These are phyloP conservation scores for Furnarius figulus DNA, from an alignment of 2,113 vertebrate genomes.

Conservation along the genomic window DNA sequence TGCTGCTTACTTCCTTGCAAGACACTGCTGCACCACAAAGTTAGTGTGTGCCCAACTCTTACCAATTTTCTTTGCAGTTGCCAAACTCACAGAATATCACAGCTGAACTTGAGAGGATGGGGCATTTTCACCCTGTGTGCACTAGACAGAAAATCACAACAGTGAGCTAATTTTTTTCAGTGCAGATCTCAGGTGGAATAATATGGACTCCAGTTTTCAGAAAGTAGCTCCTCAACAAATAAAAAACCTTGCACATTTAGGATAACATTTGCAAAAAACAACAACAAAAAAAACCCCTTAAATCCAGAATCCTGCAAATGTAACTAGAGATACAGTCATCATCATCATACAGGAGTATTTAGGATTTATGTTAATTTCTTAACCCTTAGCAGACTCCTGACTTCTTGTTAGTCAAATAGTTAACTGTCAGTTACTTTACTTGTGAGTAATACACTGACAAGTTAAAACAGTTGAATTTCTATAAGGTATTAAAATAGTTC, in stretches of 20 bases:
- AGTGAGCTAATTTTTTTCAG: not conserved
- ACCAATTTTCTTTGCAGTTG: not conserved
- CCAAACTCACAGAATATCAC: not conserved
- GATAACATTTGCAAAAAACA: not conserved
- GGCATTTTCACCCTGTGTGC: not conserved
- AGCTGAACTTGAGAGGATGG: not conserved
- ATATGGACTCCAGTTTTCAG: not conserved
- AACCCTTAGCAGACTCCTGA: not conserved
- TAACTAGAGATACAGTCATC: not conserved
- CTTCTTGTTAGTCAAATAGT: not conserved
- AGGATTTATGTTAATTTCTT: not conserved
- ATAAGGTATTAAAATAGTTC: not conserved
- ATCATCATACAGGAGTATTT: not conserved
- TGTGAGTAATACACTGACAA: not conserved
- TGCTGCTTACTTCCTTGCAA: not conserved
- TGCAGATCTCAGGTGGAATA: not conserved
- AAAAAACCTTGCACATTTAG: not conserved
- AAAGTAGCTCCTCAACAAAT: not conserved
- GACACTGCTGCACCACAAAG: not conserved
- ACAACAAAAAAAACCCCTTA: not conserved
- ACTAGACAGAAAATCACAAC: not conserved
- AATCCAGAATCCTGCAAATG: not conserved
- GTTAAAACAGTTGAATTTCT: not conserved
- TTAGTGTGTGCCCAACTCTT: not conserved
- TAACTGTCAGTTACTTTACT: not conserved